Base-by-base conservation (phyloP, 2,797 vertebrate species). In the Sebastiscus albofasciatus region DNA sequence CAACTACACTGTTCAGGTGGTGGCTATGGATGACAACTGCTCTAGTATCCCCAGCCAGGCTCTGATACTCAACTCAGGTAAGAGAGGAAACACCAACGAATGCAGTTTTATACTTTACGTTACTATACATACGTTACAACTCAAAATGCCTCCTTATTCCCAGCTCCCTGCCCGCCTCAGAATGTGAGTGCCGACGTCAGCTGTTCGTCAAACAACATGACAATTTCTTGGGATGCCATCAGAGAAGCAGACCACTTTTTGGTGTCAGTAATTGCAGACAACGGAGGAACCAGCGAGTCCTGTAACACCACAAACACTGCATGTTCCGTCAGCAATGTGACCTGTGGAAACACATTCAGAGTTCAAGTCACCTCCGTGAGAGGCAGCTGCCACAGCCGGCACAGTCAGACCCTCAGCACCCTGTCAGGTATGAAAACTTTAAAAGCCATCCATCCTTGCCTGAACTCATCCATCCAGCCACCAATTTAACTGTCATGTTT, bases 91-190 rank as follows among this genome's bases (percentile, higher is more conserved):
- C 24, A 46, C 42, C 31, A 2, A 26, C 3, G 1, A 11, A 58
- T 49, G 72, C 22, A 60, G 8, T 39, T 60, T 49, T 14, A 6
- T 46, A 16, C 6, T 36, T 66, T 11, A 20, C 39, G 18, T 39
- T 26, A 13, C 7, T 14, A 20, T 16, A 54, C 2, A 18, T 67
- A 24, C 24, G 24, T 68, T 66, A 27, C 10, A 71, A 14, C 16
- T 36, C 16, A 12, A 22, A 64, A 29, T 20, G 5, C 62, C 5
- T 61, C 5, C 13, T 8, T 54, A 1, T 52, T 54, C 1, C n/a
- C 84, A 96, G 95, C 85, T 8, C 91, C 94, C 4, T 96, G 94
- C 49, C 86, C 87, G 1, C 94, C 95, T 22, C 82, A 89, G 18
- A 93, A 94, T 12, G 61, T 96, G 69, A 91, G 27, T 0, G 49